Evolutionary conservation across 2,113 vertebrate species (phyloP).

Genomic region (Calonectris borealis): DNA sequence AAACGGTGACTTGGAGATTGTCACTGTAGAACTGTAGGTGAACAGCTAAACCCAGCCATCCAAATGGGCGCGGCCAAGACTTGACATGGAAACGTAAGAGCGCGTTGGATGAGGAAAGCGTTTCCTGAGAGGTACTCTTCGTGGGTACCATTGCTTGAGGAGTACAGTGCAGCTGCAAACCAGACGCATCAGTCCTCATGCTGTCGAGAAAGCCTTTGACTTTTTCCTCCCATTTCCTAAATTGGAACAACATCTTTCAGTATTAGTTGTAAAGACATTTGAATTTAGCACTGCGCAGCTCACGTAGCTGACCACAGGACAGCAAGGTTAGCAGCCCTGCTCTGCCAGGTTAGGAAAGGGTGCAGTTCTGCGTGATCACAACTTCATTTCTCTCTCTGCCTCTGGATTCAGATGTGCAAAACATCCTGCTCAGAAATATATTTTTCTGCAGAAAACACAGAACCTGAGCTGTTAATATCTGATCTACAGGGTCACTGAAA

Average conservation of each 20-base stretch:
- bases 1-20: constrained; percentile 11
- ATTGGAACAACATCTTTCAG: background rate
- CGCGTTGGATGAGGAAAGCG: constrained; percentile 41
- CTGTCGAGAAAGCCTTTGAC: background rate
- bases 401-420: background rate
- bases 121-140: constrained; percentile 48
- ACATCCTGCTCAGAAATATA: background rate
- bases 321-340: background rate
- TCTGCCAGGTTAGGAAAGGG: background rate
- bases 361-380: background rate
- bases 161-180: constrained; percentile 37
- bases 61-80: constrained; percentile 32
- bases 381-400: background rate
- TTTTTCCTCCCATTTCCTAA: background rate
- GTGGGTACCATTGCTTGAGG: constrained; percentile 46
- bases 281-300: background rate
- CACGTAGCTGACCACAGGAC: background rate
- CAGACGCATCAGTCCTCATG: background rate
- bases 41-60: constrained; percentile 35
- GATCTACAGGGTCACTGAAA: background rate
- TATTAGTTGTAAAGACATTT: background rate
- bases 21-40: constrained; percentile 38
- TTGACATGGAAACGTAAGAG: constrained; percentile 50
- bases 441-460: background rate
- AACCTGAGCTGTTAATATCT: background rate